Base-by-base conservation (phyloP, 1,140 invertebrate genomes). In the Melipona quadrifasciata region DNA sequence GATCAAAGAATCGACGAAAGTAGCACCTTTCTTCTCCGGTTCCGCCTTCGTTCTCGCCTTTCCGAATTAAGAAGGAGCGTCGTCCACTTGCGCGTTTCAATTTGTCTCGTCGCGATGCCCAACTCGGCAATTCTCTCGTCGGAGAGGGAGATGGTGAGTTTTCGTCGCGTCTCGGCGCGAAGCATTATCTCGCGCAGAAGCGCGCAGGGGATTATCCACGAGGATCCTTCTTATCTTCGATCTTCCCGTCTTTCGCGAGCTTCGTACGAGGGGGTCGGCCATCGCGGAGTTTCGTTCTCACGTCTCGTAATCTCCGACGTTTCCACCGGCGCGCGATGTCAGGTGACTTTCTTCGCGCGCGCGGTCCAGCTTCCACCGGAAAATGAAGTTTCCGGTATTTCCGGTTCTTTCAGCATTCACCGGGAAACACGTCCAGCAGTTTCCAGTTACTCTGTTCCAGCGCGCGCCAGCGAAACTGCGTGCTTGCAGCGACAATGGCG, bases 191-290 rank as follows among this genome's bases (percentile, higher is more conserved):
- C 80, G 68, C 16, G 55, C 68, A 84, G 68, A 84, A 80, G 77
- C 73, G 68, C 57, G n/a, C 34, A 1, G 19, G n/a, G 67, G 67
- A 80, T 80, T 57, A 84, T 84, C 82, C 77, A 51, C 27, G 31
- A 16, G 31, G 68, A 80, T 84, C 82, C 77, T 73, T 72, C 65
- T 75, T 82, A 81, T 61, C 79, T 82, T 82, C 80, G 79, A 85
- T 82, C 72, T 85, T 34, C 71, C 61, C 55, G 71, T 76, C 39
- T 27, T 58, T 74, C 55, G 39, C 75, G 24, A 51, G 51, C 11
- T 27, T 8, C 57, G 70, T 31, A 17, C 68, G 51, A 34, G 39
- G 27, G 16, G 34, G 21, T 47, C 12, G 19, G 12, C 24, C 31
- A 2, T 14, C 39, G 5, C 39, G 24, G 6, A 16, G 21, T 12